Percentiles rank a stretch among this genome's conserved stretches.
phyloP scores from a whole-genome alignment of 2,888 invertebrate species.

The Sthenelais limicola region DNA sequence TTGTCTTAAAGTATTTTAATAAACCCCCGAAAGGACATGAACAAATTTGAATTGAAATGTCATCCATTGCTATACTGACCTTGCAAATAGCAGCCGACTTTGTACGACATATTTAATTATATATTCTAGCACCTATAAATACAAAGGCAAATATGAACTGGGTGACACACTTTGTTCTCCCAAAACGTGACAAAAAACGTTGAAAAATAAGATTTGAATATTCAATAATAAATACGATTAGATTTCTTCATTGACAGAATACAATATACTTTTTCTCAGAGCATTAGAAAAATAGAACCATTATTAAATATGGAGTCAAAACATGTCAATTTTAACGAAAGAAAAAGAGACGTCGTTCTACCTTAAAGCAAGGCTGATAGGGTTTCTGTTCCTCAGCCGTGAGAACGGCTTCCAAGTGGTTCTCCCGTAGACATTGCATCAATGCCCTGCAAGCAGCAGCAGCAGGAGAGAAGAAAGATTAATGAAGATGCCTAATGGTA shows the following conservation, averaged over 20 bases:
- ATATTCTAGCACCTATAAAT: conserved; percentile 83
- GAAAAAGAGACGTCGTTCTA: background rate
- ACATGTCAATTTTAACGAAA: background rate
- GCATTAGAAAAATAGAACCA: too few relatives aligned
- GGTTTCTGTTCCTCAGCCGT: conserved; percentile 42
- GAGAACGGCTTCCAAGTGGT: conserved; percentile 39
- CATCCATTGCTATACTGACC: conserved; percentile 73
- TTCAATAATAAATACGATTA: too few relatives aligned
- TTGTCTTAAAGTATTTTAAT: too few relatives aligned
- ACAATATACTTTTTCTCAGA: too few relatives aligned
- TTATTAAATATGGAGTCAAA: background rate
- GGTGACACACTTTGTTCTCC: too few relatives aligned
- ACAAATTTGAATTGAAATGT: background rate
- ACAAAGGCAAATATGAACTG: too few relatives aligned
- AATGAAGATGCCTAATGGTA: too few relatives aligned
- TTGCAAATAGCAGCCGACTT: conserved; percentile 75
- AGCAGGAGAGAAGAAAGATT: too few relatives aligned
- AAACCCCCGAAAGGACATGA: background rate
- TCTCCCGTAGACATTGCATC: conserved; percentile 84
- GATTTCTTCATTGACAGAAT: too few relatives aligned
- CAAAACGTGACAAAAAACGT: too few relatives aligned
- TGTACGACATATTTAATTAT: conserved; percentile 94
- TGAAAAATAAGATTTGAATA: too few relatives aligned
- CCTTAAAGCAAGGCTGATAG: conserved; percentile 48
- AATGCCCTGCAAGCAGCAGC: conserved; percentile 81